These are phyloP conservation scores for Meiosimyza platycephala DNA, from an alignment of 2,888 invertebrate genomes.

Conservation along the genomic window DNA sequence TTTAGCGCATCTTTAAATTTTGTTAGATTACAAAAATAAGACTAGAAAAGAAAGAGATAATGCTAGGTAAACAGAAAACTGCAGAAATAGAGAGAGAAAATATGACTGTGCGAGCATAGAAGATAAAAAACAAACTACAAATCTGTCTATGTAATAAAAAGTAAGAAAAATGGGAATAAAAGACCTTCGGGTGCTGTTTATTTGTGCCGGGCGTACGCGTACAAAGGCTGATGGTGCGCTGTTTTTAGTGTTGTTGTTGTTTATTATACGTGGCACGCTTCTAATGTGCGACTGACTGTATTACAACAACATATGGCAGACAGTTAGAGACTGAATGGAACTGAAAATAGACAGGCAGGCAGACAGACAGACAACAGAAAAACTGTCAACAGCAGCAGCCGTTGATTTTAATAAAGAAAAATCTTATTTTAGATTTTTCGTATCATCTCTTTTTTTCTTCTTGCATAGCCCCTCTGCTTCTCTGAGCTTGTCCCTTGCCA, in stretches of 20 bases:
- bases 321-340: slow-evolving; percentile 1
- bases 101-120: background rate
- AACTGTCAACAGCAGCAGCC: background rate
- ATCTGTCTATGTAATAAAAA: background rate
- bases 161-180: slow-evolving; percentile 5
- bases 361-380: background rate
- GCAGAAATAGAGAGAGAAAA: background rate
- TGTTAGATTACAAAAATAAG: slow-evolving; percentile 4
- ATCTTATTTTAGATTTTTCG: too few relatives aligned
- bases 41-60: background rate
- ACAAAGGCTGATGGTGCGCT: background rate
- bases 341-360: slow-evolving; percentile 3
- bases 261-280: slow-evolving; percentile 10
- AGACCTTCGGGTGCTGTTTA: background rate
- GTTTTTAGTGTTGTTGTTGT: background rate
- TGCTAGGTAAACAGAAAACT: too few relatives aligned
- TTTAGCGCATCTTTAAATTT: slow-evolving; percentile 14
- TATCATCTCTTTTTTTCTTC: background rate
- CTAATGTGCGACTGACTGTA: slow-evolving; percentile 8
- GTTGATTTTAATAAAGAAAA: background rate
- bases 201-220: background rate
- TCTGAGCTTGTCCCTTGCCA: background rate
- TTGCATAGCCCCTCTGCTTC: background rate
- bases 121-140: background rate
- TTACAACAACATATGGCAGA: slow-evolving; percentile 1